Base-by-base conservation (phyloP, 2,797 vertebrate species). In the Mareca penelope region DNA sequence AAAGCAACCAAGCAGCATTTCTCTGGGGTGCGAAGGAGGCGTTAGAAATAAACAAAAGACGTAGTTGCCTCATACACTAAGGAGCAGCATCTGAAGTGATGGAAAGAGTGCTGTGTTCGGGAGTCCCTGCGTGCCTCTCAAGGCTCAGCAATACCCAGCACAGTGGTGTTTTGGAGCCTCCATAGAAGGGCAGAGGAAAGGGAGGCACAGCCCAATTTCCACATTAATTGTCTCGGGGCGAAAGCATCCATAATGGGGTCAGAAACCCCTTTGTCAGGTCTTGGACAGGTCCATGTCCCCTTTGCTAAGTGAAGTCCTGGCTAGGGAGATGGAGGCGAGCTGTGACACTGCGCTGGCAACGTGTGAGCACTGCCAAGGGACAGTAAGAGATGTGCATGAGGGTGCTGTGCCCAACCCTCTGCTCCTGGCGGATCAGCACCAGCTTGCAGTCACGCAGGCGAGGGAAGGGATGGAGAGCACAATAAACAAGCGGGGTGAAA, bases 1-100 rank as follows among this genome's bases (percentile, higher is more conserved):
- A 86, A 46, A 75, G 71, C 40, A 91, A 57, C 26, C 0, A 3
- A 87, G 53, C 6, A 57, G 31, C 48, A 40, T 94, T 91, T 88
- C 75, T 94, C 88, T 82, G 61, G 88, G 37, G 42, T 87, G 48
- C 42, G 80, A 75, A 90, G 68, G 50, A 69, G 23, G 61, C 86
- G 77, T 65, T 52, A 86, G 44, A 91, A 93, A 68, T 60, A 96
- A 91, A 86, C 52, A 95, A 46, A 86, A 76, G 63, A 65, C 0
- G 0, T 10, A 72, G 42, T 50, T 85, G 72, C 52, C 37, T 92
- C 68, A 80, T 40, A 78, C 48, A 29, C 68, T 64, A 55, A 90
- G 91, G 73, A 93, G 57, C 35, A 52, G 40, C 2, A 1, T 61
- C 44, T 26, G 48, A 91, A 84, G 59, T 53, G 67, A 60, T 72